Base-by-base conservation (phyloP, 2,113 vertebrate species). In the Spizaetus ornatus region DNA sequence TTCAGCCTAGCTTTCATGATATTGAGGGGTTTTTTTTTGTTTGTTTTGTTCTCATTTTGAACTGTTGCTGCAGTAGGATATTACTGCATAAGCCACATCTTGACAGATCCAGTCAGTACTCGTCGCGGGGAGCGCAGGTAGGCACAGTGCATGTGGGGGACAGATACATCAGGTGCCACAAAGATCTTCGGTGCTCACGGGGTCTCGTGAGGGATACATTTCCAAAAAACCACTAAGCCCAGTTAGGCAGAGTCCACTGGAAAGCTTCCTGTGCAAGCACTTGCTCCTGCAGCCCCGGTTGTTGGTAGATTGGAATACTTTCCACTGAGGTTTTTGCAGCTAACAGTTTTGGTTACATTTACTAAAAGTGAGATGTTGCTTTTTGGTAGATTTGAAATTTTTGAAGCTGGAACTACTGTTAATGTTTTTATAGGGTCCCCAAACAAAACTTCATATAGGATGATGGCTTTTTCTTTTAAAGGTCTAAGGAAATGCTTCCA, bases 91-190 rank as follows among this genome's bases (percentile, higher is more conserved):
- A 63, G 47, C 31, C n/a, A 5, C 19, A 6, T 63, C 36, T 80
- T 3, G 4, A 55, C 13, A 23, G 43, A 26, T 65, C 27, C 45
- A 34, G n/a, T 43, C 59, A 70, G 21, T 42, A 22, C 56, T 58
- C 32, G 29, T 50, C 0, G 1, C 38, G 22, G 34, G 26, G 50
- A 31, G 40, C 0, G 1, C 29, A 26, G 18, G 32, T 50, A 32
- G 43, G 32, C 50, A 67, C 3, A 21, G 42, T 17, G 29, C 29
- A 5, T 3, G 0, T 11, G 9, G 12, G 25, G 25, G 7, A 34
- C 6, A 16, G 27, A n/a, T 58, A 10, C 26, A n/a, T 36, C 32
- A n/a, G 43, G 67, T 74, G 45, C 40, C 40, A 42, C 32, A 56
- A 74, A 56, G 10, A 31, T 65, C 13, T 85, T 47, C 2, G 3